Conservation (phyloP, 2,888 invertebrate genomes). For the Nymphalis polychloros region DNA sequence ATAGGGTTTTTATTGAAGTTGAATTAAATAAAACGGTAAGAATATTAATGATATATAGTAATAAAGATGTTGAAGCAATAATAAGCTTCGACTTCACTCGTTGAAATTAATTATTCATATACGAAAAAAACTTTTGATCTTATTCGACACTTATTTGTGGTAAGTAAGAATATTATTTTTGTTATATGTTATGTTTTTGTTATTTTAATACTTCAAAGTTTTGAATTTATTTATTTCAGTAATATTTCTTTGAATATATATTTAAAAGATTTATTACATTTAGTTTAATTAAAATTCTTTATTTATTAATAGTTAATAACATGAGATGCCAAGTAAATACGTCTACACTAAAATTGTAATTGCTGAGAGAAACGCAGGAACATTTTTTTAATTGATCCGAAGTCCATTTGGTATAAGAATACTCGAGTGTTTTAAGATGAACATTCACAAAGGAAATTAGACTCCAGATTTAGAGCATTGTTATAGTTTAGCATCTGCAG, state of each 20-base stretch:
- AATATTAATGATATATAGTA: neutral
- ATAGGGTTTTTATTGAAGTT: neutral
- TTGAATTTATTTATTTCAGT: too few species aligned
- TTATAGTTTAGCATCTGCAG: constrained; percentile 40
- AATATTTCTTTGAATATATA: neutral
- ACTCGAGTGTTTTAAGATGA: constrained; percentile 22
- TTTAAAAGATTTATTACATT: neutral
- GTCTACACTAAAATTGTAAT: neutral
- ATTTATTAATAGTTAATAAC: neutral
- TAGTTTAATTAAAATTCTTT: neutral
- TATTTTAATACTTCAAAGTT: too few species aligned
- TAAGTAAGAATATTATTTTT: neutral
- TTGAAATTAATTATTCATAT: neutral
- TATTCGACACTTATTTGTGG: neutral
- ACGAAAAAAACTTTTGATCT: neutral
- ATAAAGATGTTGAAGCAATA: neutral
- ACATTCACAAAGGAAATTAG: constrained; percentile 32
- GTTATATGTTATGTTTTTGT: neutral
- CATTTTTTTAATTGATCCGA: constrained; percentile 12
- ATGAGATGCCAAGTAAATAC: neutral
- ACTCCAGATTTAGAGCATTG: constrained; percentile 40
- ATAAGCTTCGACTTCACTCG: neutral
- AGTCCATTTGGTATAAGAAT: constrained; percentile 19
- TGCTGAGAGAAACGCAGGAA: constrained; percentile 10
- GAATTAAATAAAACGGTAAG: neutral